Base-by-base conservation (phyloP, 2,888 invertebrate species). In the Campoletis raptor region DNA sequence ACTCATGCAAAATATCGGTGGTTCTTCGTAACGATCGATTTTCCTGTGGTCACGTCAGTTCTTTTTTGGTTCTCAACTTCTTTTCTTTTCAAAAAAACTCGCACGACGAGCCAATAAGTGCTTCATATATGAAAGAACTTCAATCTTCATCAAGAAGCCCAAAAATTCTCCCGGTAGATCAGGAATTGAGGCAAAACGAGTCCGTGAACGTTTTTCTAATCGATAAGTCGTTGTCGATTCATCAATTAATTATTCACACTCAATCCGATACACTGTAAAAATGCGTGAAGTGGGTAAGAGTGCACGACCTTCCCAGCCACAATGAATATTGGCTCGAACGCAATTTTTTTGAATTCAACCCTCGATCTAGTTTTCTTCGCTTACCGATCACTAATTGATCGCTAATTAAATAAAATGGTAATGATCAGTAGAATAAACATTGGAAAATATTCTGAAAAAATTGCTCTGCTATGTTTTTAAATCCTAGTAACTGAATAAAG, bases 21-120 rank as follows among this genome's bases (percentile, higher is more conserved):
- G 57, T 57, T 74, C 74, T 40, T 57, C n/a, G 24, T 74, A 74
- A 74, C 57, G 57, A 78, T 78, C 78, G 67, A 78, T 78, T 78
- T 78, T 45, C 30, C 48, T 15, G 4, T 30, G 42, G 37, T 52
- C 52, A 78, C 78, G 52, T 74, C 24, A 42, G 37, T 74, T 40
- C 37, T 42, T 15, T 74, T 57, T 57, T 57, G 21, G 18, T 57
- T 42, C 21, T 40, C 9, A 73, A 36, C n/a, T 57, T 21, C 15
- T 30, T 45, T 69, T 69, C 21, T 9, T n/a, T 66, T 15, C 21
- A 52, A 52, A 52, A 8, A 52, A 24, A 21, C 4, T 30, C 30
- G 24, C 2, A 57, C 54, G 6, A 24, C 12, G 12, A 24, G 12
- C 0, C 12, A 57, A 30, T 10, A 21, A 12, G 12, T 57, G 10